Conservation (phyloP, 2,888 invertebrate genomes). For the Gortyna flavago region DNA sequence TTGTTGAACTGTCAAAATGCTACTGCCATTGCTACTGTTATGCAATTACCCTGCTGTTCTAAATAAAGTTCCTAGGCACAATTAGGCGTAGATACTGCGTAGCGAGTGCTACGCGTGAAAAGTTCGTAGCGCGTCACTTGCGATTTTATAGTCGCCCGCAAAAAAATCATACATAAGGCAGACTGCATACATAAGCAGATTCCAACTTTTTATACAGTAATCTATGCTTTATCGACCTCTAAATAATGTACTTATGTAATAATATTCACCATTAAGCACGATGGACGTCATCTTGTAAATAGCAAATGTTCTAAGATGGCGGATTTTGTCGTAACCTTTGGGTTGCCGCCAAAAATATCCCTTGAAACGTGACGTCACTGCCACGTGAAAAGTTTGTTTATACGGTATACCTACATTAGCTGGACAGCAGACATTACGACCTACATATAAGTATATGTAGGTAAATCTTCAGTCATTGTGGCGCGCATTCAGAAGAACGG, state of each 20-base stretch:
- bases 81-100: not conserved
- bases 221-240: not conserved
- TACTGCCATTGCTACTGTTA: not conserved
- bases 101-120: slow-evolving; percentile 13
- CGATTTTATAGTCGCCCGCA: not conserved
- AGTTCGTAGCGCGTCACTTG: slow-evolving; percentile 13
- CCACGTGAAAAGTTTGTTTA: slow-evolving; percentile 36
- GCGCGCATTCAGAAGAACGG: not conserved
- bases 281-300: slow-evolving; percentile 25
- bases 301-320: slow-evolving; percentile 32
- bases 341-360: slow-evolving; percentile 55
- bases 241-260: slow-evolving; percentile 1
- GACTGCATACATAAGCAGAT: not conserved
- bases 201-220: not conserved
- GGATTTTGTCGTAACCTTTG: slow-evolving; percentile 55
- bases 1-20: not conserved
- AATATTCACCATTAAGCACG: not conserved
- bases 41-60: not conserved
- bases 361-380: slow-evolving; percentile 39
- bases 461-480: not conserved
- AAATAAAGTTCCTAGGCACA: not conserved
- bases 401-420: slow-evolving; percentile 14
- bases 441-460: not conserved
- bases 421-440: slow-evolving; percentile 34
- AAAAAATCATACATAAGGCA: not conserved